Evolutionary conservation across 2,797 vertebrate species (phyloP).

Genomic region (Taeniopygia guttata): DNA sequence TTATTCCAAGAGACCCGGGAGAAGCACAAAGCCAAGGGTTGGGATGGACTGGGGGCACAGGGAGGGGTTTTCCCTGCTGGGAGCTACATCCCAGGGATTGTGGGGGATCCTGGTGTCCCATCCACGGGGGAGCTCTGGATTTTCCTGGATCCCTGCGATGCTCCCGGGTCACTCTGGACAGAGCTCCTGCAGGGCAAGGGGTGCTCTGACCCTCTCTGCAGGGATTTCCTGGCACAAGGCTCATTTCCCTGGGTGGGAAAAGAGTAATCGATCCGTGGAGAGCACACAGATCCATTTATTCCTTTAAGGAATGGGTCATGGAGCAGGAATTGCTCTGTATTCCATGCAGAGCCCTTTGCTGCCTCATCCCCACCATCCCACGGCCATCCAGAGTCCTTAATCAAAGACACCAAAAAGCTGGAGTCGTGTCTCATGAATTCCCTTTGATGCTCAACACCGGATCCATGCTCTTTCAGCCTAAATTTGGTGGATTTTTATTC

Average conservation of each 20-base stretch:
- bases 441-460: accelerated
- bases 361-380: accelerated
- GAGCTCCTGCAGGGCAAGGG: accelerated
- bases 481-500: not conserved
- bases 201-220: not conserved
- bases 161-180: accelerated
- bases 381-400: accelerated
- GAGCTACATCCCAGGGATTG: not conserved
- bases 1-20: accelerated
- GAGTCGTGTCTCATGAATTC: accelerated
- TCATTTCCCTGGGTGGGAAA: not conserved
- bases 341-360: not conserved
- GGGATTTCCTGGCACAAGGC: not conserved
- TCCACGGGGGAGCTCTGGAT: not conserved
- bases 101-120: accelerated
- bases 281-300: not conserved
- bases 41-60: not conserved
- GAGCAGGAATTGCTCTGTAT: not conserved
- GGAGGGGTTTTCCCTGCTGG: not conserved
- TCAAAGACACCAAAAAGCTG: not conserved
- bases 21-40: not conserved
- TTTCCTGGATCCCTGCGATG: not conserved
- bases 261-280: not conserved
- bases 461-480: not conserved
- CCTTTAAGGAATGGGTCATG: not conserved